Evolutionary conservation across 2,888 invertebrate genomes (phyloP).

Genomic region (Anorthoa munda): DNA sequence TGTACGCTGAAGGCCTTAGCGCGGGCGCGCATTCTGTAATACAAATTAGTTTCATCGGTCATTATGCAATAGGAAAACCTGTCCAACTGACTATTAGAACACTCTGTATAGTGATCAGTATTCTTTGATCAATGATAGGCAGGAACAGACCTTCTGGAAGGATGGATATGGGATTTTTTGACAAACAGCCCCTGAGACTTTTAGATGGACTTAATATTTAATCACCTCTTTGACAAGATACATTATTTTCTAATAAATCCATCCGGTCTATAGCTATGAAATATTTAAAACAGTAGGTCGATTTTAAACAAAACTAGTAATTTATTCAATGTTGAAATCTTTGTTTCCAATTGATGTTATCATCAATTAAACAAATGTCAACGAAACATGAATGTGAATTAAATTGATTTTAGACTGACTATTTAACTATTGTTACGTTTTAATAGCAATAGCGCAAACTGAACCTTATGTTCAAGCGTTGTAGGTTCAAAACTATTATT

Average conservation of each 20-base stretch:
- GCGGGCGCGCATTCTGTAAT: conserved; percentile 70
- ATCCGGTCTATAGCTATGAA: not conserved
- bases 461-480: too few species aligned
- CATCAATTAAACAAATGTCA: not conserved
- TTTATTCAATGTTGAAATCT: not conserved
- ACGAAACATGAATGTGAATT: not conserved
- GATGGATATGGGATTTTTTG: not conserved
- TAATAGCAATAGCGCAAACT: too few species aligned
- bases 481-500: not conserved
- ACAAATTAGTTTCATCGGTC: not conserved
- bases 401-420: not conserved
- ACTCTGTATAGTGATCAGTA: too few species aligned
- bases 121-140: not conserved
- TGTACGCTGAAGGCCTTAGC: conserved; percentile 69
- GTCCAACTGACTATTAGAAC: not conserved
- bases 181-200: not conserved
- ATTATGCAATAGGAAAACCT: not conserved
- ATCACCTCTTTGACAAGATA: not conserved
- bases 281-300: not conserved
- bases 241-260: not conserved
- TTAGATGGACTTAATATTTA: not conserved
- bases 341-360: not conserved
- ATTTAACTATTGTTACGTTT: too few species aligned
- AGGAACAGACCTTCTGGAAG: not conserved
- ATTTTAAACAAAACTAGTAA: not conserved